Conservation (phyloP, 2,797 vertebrate species). For the Sparus aurata region DNA sequence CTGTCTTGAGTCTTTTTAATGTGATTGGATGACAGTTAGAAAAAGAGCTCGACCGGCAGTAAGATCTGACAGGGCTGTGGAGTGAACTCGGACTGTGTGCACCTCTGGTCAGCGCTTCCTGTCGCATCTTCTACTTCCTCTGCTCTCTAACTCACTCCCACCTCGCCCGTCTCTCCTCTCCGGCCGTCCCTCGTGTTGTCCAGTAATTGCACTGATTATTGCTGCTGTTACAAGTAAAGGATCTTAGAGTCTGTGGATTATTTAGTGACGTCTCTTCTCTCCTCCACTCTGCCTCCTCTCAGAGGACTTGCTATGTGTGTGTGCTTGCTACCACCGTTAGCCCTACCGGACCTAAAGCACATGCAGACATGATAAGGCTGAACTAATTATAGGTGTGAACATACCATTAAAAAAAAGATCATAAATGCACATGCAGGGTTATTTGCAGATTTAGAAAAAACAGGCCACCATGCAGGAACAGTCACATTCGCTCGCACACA, state of each 20-base stretch:
- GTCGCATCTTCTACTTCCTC: conserved; percentile 5
- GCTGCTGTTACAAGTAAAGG: conserved; percentile 54
- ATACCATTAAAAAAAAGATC: background rate
- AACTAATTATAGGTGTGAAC: background rate
- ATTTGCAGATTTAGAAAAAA: background rate
- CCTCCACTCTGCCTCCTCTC: conserved; percentile 18
- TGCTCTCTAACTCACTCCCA: conserved; percentile 9
- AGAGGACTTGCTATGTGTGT: conserved; percentile 19
- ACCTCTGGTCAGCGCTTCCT: background rate
- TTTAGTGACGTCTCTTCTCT: conserved; percentile 34
- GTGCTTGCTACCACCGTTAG: background rate
- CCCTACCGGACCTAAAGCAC: background rate
- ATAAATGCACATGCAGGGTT: background rate
- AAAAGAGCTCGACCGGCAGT: background rate
- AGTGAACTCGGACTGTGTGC: background rate
- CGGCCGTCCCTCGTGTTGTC: conserved; percentile 23
- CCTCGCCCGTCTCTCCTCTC: conserved; percentile 8
- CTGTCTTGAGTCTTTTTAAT: background rate
- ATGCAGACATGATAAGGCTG: background rate
- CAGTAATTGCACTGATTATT: conserved; percentile 55
- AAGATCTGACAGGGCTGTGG: background rate
- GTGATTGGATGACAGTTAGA: background rate
- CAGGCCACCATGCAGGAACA: background rate
- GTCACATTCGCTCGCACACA: background rate
- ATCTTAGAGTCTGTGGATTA: conserved; percentile 59